These are phyloP conservation scores for Lophura nycthemera DNA, from an alignment of 2,113 vertebrate genomes.

Conservation along the genomic window DNA sequence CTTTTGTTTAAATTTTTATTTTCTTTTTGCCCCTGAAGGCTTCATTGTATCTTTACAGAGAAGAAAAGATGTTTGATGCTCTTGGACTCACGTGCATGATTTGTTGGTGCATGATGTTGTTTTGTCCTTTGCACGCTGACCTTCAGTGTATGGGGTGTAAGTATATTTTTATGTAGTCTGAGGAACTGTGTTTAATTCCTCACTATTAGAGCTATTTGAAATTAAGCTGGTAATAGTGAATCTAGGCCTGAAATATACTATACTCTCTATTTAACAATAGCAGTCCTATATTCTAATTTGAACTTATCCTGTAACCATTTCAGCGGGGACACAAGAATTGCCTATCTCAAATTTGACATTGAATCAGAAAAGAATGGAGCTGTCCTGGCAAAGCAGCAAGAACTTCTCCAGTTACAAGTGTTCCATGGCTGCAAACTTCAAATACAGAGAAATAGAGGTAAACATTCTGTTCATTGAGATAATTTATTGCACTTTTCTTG, in stretches of 20 bases:
- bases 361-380: constrained; percentile 2
- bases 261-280: not conserved
- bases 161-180: not conserved
- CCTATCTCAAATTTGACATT: constrained; percentile 7
- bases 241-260: not conserved
- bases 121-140: not conserved
- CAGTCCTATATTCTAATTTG: not conserved
- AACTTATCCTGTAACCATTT: not conserved
- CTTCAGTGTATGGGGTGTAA: not conserved
- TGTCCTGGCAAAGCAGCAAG: constrained; percentile 55
- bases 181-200: not conserved
- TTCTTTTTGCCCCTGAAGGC: not conserved
- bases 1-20: not conserved
- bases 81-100: not conserved
- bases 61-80: constrained; percentile 28
- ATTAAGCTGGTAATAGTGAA: not conserved
- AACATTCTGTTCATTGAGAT: not conserved
- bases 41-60: not conserved
- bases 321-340: not conserved
- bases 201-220: not conserved
- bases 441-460: accelerated
- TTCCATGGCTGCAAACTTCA: accelerated
- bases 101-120: not conserved
- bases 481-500: not conserved
- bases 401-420: not conserved